Evolutionary conservation across 2,888 invertebrate genomes (phyloP), one percentile per base, ranked within the genome.

Genomic region (Ischnura elegans): DNA sequence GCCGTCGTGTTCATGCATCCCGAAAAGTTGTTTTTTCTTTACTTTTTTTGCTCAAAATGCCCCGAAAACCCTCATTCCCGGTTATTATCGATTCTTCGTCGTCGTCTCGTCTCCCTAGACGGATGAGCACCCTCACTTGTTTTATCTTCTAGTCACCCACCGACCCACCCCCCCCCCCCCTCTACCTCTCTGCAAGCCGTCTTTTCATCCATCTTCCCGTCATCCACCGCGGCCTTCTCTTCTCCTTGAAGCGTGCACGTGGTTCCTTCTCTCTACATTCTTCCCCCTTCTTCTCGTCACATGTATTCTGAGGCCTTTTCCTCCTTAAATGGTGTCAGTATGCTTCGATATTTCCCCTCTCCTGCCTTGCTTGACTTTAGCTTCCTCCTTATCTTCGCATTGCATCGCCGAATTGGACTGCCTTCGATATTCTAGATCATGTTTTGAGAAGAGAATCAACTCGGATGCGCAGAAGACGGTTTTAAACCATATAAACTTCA

Each of bases 41-140:
- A 4, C 19, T 61, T 25, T 19, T 2, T 42, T 21, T 43, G 1
- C 25, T 1, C 25, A 21, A 43, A 86, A 86, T 43, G 86, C 46
- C 25, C 46, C 46, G 6, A 86, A 86, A 76, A 76, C 76, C 76
- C 86, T 86, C 86, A 86, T 46, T 86, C 86, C 86, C 45, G 45
- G 86, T 46, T 43, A 86, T 86, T 86, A 86, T 86, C 86, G 86
- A 86, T 86, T 86, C 86, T 25, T 13, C 46, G 8, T n/a, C 45
- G 19, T 43, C 36, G 16, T 21, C 25, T 13, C 46, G 8, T n/a
- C 45, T 43, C 85, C 36, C n/a, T 21, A 45, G 86, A 86, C 86
- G 86, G 86, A 43, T 86, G 86, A 86, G 86, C 25, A n/a, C 45
- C 86, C 86, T 86, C 46, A 19, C 45, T 86, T 43, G 86, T 43